Conservation (phyloP, 1,140 invertebrate genomes). For the Chironomus tepperi region DNA sequence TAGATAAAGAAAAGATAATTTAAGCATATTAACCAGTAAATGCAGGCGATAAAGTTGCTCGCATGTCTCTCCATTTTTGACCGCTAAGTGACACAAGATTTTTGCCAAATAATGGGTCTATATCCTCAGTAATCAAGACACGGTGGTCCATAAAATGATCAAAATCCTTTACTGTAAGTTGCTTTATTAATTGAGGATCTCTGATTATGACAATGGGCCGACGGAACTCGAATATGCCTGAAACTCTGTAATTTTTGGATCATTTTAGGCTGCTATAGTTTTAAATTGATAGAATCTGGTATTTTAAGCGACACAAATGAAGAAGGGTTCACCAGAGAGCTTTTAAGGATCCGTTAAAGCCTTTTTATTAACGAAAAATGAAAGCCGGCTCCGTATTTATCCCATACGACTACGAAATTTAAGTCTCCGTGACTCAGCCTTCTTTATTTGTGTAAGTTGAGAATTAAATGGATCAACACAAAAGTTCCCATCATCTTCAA, state of each 20-base stretch:
- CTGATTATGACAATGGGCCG: conserved; percentile 31
- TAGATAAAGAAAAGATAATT: no score
- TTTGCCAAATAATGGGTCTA: conserved; percentile 32
- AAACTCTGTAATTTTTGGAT: not conserved
- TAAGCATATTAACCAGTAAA: conserved; percentile 34
- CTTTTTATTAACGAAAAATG: no score
- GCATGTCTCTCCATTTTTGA: conserved; percentile 41
- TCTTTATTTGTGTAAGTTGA: no score
- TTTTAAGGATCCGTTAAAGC: no score
- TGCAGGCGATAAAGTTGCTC: conserved; percentile 38
- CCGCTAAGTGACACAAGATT: conserved; percentile 38
- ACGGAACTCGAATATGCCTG: conserved; percentile 29
- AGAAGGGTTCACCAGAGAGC: no score
- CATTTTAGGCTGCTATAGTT: no score
- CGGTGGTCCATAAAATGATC: conserved; percentile 33
- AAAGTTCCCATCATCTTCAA: not conserved
- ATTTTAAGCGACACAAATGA: no score
- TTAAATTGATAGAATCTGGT: no score
- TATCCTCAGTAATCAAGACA: conserved; percentile 25
- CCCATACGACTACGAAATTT: no score
- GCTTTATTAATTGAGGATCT: conserved; percentile 35
- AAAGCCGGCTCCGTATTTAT: no score
- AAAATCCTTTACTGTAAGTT: conserved; percentile 36
- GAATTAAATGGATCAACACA: no score
- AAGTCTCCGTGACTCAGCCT: no score